These are phyloP conservation scores for Aphidius colemani DNA, from an alignment of 2,888 invertebrate species.

Conservation along the genomic window DNA sequence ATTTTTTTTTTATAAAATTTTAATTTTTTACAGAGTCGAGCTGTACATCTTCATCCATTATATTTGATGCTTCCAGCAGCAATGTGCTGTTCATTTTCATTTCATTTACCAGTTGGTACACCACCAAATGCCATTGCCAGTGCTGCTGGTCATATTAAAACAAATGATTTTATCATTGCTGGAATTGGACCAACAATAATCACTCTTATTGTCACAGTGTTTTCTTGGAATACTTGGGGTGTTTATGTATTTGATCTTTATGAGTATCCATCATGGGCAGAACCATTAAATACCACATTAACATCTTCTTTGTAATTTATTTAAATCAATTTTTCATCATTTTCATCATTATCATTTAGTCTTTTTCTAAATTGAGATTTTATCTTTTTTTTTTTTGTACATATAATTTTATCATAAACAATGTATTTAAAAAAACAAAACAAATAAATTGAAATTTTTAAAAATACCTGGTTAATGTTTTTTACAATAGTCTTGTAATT, in stretches of 20 bases:
- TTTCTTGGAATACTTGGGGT: constrained; percentile 78
- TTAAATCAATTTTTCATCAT: too few species aligned
- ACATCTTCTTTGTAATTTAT: too few species aligned
- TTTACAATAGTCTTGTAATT: too few species aligned
- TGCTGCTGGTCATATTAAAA: constrained; percentile 79
- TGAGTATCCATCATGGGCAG: constrained; percentile 69
- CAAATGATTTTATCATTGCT: constrained; percentile 78
- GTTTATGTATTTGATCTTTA: constrained; percentile 69
- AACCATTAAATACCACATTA: neutral
- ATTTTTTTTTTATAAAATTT: too few species aligned
- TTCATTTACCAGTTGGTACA: constrained; percentile 93
- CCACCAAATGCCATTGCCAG: constrained; percentile 94
- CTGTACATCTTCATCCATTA: constrained; percentile 78
- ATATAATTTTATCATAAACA: too few species aligned
- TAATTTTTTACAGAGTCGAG: constrained; percentile 66
- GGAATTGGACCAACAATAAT: constrained; percentile 80
- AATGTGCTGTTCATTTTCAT: constrained; percentile 87
- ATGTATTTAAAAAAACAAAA: neutral
- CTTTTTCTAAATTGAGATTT: too few species aligned
- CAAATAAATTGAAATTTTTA: neutral
- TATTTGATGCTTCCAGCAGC: constrained; percentile 90
- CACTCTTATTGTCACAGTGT: constrained; percentile 73
- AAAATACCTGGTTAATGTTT: too few species aligned
- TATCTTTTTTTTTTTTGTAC: too few species aligned
- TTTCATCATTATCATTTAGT: too few species aligned